Evolutionary conservation across 2,888 invertebrate genomes (phyloP).

Genomic region (Orthosia incerta): DNA sequence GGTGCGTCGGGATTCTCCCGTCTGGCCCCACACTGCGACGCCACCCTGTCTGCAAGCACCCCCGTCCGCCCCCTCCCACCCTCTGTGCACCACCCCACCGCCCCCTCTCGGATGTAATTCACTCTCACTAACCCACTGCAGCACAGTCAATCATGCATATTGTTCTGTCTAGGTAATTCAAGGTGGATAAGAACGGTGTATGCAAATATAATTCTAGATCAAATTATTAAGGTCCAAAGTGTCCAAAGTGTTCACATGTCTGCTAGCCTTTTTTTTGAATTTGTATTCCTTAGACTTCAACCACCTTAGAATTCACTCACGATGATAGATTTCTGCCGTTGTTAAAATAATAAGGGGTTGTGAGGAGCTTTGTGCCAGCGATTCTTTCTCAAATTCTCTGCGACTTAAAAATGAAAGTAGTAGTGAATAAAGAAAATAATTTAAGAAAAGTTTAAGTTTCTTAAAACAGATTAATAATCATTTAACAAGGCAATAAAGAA

Average conservation of each 20-base stretch:
- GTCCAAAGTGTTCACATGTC: background rate
- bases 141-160: slow-evolving; percentile 88
- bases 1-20: slow-evolving; percentile 88
- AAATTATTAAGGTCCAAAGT: background rate
- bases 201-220: slow-evolving; percentile 33
- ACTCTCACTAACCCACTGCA: slow-evolving; percentile 91
- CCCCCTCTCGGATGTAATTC: slow-evolving; percentile 84
- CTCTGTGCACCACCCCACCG: slow-evolving; percentile 69
- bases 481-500: slow-evolving; percentile 16
- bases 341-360: background rate
- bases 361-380: too few relatives aligned
- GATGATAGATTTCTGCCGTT: background rate
- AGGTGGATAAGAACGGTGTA: slow-evolving; percentile 75
- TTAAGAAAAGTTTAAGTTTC: slow-evolving; percentile 2
- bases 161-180: slow-evolving; percentile 84
- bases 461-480: background rate
- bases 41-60: slow-evolving; percentile 85
- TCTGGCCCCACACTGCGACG: slow-evolving; percentile 86
- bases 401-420: background rate
- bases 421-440: background rate
- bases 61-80: slow-evolving; percentile 69
- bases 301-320: background rate
- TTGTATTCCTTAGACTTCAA: background rate
- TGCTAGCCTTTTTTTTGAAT: background rate
- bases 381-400: too few relatives aligned